A percentile compares a stretch with the other conserved stretches of the same genome.
phyloP scores from a whole-genome alignment of 2,113 vertebrate genomes.

The Tiliqua scincoides region DNA sequence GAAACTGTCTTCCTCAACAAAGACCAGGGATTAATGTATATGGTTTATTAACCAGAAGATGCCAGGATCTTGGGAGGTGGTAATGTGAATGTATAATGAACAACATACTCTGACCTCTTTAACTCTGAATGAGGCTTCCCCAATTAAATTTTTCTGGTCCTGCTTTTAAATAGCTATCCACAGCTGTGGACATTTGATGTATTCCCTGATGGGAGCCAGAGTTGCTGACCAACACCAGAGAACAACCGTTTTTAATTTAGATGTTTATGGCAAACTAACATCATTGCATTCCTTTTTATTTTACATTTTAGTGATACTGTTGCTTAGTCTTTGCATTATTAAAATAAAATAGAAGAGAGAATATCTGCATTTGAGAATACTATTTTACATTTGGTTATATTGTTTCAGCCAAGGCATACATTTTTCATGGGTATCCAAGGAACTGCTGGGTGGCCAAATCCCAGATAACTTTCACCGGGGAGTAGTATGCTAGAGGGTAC shows the following conservation, averaged over 20 bases:
- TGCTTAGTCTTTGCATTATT: not conserved
- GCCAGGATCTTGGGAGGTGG: conserved; percentile 56
- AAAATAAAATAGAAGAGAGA: not conserved
- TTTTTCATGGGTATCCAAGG: not conserved
- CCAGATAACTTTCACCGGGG: not conserved
- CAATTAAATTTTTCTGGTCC: conserved; percentile 60
- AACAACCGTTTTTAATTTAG: conserved; percentile 62
- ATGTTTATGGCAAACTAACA: conserved; percentile 7
- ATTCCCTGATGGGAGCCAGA: conserved; percentile 58
- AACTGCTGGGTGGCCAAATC: not conserved
- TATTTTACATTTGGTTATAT: not conserved
- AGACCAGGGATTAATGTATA: conserved; percentile 43
- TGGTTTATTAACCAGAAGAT: conserved; percentile 61
- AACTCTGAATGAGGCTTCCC: conserved; percentile 63
- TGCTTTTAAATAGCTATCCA: conserved; percentile 69
- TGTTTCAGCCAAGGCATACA: not conserved
- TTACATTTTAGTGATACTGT: not conserved
- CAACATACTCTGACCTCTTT: conserved; percentile 61
- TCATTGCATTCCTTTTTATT: conserved; percentile 6
- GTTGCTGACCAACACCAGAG: conserved; percentile 67
- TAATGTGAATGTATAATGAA: conserved; percentile 58
- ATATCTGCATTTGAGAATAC: not conserved
- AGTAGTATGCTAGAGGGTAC: not conserved
- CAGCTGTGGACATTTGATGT: conserved; percentile 70
- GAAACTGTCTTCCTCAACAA: conserved; percentile 52